These are phyloP conservation scores for Mystacornis crossleyi DNA, from an alignment of 2,113 vertebrate species.

Conservation along the genomic window DNA sequence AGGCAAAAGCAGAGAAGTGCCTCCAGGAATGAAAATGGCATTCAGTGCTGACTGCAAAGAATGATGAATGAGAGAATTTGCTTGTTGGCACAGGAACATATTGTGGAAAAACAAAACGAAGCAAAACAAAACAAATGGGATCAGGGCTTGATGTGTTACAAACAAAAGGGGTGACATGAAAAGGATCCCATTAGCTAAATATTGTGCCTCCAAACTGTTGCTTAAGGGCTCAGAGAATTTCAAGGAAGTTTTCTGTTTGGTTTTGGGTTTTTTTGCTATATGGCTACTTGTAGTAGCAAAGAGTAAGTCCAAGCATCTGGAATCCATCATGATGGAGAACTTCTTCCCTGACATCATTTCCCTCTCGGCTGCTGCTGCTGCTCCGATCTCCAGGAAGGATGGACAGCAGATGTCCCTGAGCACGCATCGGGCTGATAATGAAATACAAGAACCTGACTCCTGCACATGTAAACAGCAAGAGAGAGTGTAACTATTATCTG, in stretches of 20 bases:
- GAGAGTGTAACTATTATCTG: background rate
- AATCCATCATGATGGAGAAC: background rate
- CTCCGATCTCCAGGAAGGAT: background rate
- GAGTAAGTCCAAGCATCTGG: background rate
- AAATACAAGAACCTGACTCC: background rate
- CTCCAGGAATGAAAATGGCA: background rate
- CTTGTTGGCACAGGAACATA: background rate
- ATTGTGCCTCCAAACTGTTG: background rate
- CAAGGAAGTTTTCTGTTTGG: background rate
- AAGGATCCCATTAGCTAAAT: background rate
- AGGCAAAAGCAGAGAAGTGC: background rate
- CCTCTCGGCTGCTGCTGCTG: background rate
- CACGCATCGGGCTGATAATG: background rate
- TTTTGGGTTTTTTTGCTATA: background rate
- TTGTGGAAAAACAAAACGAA: background rate
- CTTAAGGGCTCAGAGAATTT: background rate
- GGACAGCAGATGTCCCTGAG: background rate
- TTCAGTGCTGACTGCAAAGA: background rate
- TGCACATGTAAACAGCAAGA: background rate
- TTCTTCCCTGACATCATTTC: background rate
- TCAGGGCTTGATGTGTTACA: background rate
- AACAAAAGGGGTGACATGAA: background rate
- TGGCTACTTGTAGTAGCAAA: background rate
- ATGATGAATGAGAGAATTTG: constrained; percentile 11
- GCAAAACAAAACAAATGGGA: background rate